phyloP scores from a whole-genome alignment of 2,113 vertebrate species.

The Bujurquina vittata region DNA sequence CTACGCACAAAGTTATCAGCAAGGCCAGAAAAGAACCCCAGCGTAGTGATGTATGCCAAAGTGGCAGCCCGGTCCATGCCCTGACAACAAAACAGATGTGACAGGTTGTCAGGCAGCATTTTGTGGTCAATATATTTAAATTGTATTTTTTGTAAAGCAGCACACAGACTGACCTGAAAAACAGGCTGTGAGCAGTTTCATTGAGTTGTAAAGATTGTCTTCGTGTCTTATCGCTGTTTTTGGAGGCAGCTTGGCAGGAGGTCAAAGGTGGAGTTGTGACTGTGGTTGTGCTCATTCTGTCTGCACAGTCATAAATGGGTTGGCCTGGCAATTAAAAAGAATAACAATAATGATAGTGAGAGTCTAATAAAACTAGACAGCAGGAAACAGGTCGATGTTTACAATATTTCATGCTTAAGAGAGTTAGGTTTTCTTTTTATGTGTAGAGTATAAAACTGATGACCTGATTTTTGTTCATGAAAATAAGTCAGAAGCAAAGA shows the following conservation, averaged over 20 bases:
- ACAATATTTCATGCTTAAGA: neutral
- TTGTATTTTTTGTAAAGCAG: neutral
- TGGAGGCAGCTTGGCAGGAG: neutral
- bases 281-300: slow-evolving; percentile 46
- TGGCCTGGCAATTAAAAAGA: slow-evolving; percentile 48
- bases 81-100: slow-evolving; percentile 30
- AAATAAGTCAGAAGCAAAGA: neutral
- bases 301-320: slow-evolving; percentile 55
- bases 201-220: slow-evolving; percentile 7
- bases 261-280: slow-evolving; percentile 14
- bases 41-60: slow-evolving; percentile 68
- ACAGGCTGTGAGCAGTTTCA: slow-evolving; percentile 16
- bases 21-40: slow-evolving; percentile 58
- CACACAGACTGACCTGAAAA: slow-evolving; percentile 27
- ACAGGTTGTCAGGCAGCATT: neutral
- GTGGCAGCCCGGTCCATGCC: slow-evolving; percentile 27
- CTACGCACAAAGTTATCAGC: slow-evolving; percentile 38
- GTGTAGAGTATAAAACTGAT: neutral
- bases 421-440: neutral
- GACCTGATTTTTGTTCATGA: neutral
- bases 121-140: neutral
- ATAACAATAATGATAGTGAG: neutral
- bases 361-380: neutral
- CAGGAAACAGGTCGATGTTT: neutral
- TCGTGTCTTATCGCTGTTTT: neutral